Percentiles rank a stretch among this genome's conserved stretches.
These are phyloP conservation scores for Episyrphus balteatus DNA, from an alignment of 1,140 invertebrate species.

Conservation along the genomic window DNA sequence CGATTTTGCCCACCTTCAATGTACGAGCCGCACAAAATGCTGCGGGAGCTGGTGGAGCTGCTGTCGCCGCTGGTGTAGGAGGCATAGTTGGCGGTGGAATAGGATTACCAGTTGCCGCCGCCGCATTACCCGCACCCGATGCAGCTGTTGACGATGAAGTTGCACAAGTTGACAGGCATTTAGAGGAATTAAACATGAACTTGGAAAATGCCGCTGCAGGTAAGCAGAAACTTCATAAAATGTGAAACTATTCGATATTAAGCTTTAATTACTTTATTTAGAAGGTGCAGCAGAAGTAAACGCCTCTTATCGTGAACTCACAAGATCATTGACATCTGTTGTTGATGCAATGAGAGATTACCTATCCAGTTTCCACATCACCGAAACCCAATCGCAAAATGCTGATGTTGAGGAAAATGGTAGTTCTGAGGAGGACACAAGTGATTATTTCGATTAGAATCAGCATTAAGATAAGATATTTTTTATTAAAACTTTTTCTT, in stretches of 20 bases:
- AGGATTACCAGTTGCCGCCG: not conserved
- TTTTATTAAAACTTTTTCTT: too few species aligned
- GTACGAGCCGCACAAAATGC: conserved; percentile 22
- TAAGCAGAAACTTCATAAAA: conserved; percentile 4
- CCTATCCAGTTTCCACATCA: conserved; percentile 50
- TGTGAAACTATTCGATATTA: not conserved
- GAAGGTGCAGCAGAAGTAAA: conserved; percentile 12
- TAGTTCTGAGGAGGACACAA: conserved; percentile 37
- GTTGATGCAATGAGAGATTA: conserved; percentile 64
- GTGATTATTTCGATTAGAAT: conserved; percentile 36
- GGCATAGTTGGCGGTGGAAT: not conserved
- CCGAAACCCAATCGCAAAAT: conserved; percentile 32
- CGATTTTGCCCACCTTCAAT: conserved; percentile 52
- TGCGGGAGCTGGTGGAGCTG: conserved; percentile 3
- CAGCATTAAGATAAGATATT: not conserved
- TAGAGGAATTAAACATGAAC: conserved; percentile 11
- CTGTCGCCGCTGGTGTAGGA: not conserved
- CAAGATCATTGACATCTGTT: conserved; percentile 49
- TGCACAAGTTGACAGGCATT: conserved; percentile 8
- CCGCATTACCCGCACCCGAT: not conserved
- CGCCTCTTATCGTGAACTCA: conserved; percentile 39
- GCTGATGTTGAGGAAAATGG: conserved; percentile 37
- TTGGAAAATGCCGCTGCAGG: conserved; percentile 11
- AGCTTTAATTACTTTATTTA: not conserved
- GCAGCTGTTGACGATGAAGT: conserved; percentile 6